These are phyloP conservation scores for Diploptera punctata DNA, from an alignment of 2,888 invertebrate species.

Conservation along the genomic window DNA sequence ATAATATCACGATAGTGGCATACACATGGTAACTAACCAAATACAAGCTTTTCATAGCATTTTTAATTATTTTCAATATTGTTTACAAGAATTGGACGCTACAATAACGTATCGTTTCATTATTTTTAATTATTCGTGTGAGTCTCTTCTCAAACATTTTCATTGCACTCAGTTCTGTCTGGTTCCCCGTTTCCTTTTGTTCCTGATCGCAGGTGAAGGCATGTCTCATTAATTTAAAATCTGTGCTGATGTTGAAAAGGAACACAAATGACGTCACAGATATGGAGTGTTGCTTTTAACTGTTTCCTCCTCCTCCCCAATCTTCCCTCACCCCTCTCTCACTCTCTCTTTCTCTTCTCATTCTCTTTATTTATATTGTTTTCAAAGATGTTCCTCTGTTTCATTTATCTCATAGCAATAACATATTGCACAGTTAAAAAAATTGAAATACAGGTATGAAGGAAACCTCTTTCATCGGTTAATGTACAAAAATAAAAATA, in stretches of 20 bases:
- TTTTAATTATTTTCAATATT: not conserved
- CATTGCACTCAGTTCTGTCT: not conserved
- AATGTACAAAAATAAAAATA: no score
- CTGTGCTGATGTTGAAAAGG: not conserved
- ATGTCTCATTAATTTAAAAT: conserved; percentile 11
- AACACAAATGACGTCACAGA: not conserved
- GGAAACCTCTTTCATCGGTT: no score
- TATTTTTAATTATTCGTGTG: not conserved
- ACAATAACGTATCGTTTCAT: not conserved
- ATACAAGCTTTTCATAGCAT: no score
- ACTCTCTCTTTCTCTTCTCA: not conserved
- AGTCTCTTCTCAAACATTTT: not conserved
- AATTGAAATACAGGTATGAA: no score
- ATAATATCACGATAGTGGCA: no score
- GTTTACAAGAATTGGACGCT: not conserved
- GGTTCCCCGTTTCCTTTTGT: not conserved
- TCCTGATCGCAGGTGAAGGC: not conserved
- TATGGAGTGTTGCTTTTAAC: not conserved
- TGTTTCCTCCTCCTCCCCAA: not conserved
- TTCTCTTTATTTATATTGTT: not conserved
- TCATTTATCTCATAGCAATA: not conserved
- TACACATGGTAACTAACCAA: no score
- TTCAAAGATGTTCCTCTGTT: no score
- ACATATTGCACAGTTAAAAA: no score
- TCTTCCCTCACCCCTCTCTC: no score